phyloP scores from a whole-genome alignment of 2,797 vertebrate genomes.

The Sebastes miniatus region DNA sequence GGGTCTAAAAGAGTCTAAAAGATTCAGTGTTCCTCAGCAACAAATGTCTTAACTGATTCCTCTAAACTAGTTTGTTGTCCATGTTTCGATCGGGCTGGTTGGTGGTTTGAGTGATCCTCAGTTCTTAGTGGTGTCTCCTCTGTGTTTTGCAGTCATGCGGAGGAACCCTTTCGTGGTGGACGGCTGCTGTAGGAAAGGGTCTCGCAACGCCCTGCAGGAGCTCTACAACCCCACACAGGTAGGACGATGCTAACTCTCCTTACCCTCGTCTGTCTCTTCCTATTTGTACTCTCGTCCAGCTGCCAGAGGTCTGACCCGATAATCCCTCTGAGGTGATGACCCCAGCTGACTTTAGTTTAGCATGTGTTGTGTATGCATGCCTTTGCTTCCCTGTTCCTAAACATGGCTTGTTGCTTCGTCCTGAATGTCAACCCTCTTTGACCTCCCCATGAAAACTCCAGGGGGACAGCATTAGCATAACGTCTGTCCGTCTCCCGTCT shows the following conservation, averaged over 20 bases:
- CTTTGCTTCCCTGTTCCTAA: neutral
- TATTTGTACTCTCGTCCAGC: neutral
- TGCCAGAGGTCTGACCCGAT: neutral
- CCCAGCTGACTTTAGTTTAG: neutral
- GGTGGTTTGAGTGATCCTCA: neutral
- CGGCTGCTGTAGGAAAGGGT: conserved; percentile 93
- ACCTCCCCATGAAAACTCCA: neutral
- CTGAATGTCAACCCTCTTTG: neutral
- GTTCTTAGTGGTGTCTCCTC: conserved; percentile 8
- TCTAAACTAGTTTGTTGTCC: neutral
- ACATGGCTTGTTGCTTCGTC: neutral
- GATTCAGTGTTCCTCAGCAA: neutral
- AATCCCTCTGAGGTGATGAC: neutral
- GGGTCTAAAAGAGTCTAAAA: too few species aligned
- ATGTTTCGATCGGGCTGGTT: neutral
- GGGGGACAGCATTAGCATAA: conserved; percentile 9
- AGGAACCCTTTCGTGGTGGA: conserved; percentile 92
- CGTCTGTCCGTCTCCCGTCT: neutral
- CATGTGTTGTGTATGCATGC: neutral
- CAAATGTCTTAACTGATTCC: neutral
- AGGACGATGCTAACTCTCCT: neutral
- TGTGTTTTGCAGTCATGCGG: conserved; percentile 89
- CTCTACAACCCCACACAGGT: conserved; percentile 97
- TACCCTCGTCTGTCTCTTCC: neutral
- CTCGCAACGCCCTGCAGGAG: conserved; percentile 93